A percentile compares a stretch with the other conserved stretches of the same genome.
phyloP scores from a whole-genome alignment of 1,140 invertebrate genomes.

The Drosophila punjabiensis region DNA sequence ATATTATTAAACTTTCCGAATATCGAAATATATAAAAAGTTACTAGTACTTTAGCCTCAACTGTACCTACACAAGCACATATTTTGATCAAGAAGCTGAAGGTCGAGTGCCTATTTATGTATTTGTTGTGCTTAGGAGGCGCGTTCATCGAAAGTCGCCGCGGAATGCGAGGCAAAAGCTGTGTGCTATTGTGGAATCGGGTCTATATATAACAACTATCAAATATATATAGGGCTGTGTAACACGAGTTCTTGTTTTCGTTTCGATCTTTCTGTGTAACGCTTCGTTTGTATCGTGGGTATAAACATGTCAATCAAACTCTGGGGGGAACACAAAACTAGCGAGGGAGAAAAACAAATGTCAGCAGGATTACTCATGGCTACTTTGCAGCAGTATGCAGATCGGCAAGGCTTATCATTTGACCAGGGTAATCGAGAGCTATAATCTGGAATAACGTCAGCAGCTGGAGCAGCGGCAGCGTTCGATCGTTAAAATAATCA shows the following conservation, averaged over 20 bases:
- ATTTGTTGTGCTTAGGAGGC: constrained; percentile 48
- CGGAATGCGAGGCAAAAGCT: constrained; percentile 39
- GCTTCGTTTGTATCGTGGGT: constrained; percentile 54
- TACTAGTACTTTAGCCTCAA: constrained; percentile 3
- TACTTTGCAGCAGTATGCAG: constrained; percentile 18
- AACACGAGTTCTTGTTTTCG: constrained; percentile 32
- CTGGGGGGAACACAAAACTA: constrained; percentile 36
- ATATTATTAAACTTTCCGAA: not conserved
- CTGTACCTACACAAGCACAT: constrained; percentile 10
- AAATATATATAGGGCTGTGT: constrained; percentile 15
- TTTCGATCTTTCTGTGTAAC: constrained; percentile 26
- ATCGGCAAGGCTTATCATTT: constrained; percentile 31
- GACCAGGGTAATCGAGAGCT: constrained; percentile 35
- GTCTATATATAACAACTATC: constrained; percentile 26
- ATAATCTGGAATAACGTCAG: constrained; percentile 52
- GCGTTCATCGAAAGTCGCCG: constrained; percentile 33
- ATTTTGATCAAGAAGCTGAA: constrained; percentile 43
- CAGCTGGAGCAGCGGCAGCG: constrained; percentile 20
- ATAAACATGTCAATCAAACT: constrained; percentile 60
- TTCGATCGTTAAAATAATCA: constrained; percentile 50
- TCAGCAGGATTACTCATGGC: constrained; percentile 49
- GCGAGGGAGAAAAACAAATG: constrained; percentile 31
- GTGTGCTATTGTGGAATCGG: constrained; percentile 31
- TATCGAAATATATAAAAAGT: not conserved
- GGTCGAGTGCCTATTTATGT: constrained; percentile 40